These are phyloP conservation scores for Paelopatides confundens DNA, from an alignment of 53 echinoderm and acorn worm genomes.

Conservation along the genomic window DNA sequence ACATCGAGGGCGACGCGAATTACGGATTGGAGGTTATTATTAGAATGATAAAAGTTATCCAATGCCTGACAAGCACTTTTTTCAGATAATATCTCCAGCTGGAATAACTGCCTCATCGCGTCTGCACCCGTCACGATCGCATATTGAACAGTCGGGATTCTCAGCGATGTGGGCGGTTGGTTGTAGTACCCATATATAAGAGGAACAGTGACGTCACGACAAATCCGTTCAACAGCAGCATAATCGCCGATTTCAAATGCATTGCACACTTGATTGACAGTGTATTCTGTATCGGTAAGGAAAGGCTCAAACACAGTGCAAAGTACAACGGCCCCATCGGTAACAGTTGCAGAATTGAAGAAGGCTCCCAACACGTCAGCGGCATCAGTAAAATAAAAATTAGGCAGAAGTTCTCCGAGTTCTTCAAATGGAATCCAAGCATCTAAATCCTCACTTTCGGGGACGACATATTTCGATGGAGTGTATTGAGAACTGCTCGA, in stretches of 20 bases:
- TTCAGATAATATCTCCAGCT: neutral
- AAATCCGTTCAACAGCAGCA: neutral
- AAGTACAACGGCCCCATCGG: neutral
- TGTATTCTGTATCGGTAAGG: neutral
- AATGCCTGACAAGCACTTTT: neutral
- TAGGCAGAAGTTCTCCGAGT: neutral
- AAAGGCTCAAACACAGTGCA: constrained; percentile 8
- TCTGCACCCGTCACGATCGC: neutral
- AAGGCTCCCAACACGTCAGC: neutral
- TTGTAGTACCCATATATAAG: no score
- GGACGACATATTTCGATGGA: neutral
- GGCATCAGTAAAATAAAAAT: neutral
- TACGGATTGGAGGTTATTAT: neutral
- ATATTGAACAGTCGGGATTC: neutral
- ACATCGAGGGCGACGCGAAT: neutral
- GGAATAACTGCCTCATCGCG: neutral
- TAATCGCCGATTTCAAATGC: neutral
- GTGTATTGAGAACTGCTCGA: neutral
- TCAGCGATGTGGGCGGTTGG: neutral
- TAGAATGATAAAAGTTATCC: neutral
- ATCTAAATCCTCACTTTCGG: neutral
- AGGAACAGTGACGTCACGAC: neutral
- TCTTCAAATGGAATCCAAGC: neutral
- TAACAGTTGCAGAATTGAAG: neutral
- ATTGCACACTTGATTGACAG: neutral